Conservation (phyloP, 2,113 vertebrate genomes). For the Dromiciops gliroides region DNA sequence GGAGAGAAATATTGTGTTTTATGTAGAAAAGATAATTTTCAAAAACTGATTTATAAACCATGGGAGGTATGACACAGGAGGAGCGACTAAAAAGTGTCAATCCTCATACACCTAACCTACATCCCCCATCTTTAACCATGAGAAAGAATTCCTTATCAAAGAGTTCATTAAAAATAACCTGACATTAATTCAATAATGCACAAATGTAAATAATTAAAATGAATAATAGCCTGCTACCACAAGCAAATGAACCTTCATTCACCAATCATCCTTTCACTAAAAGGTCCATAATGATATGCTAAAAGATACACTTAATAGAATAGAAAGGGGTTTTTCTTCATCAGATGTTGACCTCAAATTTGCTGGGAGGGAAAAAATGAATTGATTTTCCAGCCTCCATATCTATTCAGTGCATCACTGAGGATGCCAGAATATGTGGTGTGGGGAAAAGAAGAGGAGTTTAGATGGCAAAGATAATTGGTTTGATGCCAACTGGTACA, state of each 20-base stretch:
- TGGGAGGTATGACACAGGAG: neutral
- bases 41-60: neutral
- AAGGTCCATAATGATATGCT: neutral
- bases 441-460: neutral
- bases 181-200: neutral
- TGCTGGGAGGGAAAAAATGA: neutral
- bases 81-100: neutral
- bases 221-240: neutral
- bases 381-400: neutral
- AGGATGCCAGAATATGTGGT: neutral
- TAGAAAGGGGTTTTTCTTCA: neutral
- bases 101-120: neutral
- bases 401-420: neutral
- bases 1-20: neutral
- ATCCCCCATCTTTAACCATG: neutral
- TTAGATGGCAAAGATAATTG: neutral
- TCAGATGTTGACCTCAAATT: neutral
- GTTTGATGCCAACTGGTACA: neutral
- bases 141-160: neutral
- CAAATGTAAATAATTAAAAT: conserved; percentile 42
- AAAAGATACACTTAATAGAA: conserved; percentile 6
- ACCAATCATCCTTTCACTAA: conserved; percentile 5
- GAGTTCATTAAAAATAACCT: neutral
- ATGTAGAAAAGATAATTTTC: neutral
- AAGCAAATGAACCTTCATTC: conserved; percentile 26